Base-by-base conservation (phyloP, 2,113 vertebrate species). In the Hiodon alosoides region DNA sequence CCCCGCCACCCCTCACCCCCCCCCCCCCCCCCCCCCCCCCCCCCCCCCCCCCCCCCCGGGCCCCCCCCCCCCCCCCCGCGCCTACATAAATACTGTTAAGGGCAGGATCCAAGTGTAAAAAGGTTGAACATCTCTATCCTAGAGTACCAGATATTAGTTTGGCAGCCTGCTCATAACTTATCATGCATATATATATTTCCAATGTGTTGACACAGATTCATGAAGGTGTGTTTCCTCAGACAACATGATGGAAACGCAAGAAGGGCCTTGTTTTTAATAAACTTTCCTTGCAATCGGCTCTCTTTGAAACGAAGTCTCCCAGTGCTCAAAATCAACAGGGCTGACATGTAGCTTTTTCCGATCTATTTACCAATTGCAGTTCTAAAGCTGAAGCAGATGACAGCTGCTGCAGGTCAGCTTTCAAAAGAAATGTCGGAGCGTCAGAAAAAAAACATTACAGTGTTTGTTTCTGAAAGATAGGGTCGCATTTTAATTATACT, bases 391-490 rank as follows among this genome's bases (percentile, higher is more conserved):
- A 72, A 72, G 67, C 3, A 10, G 17, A 67, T 14, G 60, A 61
- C 69, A 77, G 69, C 14, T 65, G 69, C 46, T 72, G 7, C 31
- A 47, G 10, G 6, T 59, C 48, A 13, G 69, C 60, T 17, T 69
- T 58, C 54, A 31, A 10, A 77, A 77, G 69, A 59, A 62, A 66
- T 48, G 48, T 50, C 17, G 60, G 59, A 54, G 31, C 53, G 46
- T 16, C 48, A 17, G 76, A 51, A 72, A 67, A 77, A 77, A 31
- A 31, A 31, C 31, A 31, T 31, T n/a, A 72, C 50, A 47, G 62
- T 69, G 65, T n/a, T 64, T 51, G 46, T 59, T 72, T 14, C 62
- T 77, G 69, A 55, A 13, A 75, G 61, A 55, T 13, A n/a, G 50
- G 31, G 52, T 62, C 62, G 52, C 47, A 16, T 57, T 74, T 74